These are phyloP conservation scores for Prunella himalayana DNA, from an alignment of 2,113 vertebrate species.

Conservation along the genomic window DNA sequence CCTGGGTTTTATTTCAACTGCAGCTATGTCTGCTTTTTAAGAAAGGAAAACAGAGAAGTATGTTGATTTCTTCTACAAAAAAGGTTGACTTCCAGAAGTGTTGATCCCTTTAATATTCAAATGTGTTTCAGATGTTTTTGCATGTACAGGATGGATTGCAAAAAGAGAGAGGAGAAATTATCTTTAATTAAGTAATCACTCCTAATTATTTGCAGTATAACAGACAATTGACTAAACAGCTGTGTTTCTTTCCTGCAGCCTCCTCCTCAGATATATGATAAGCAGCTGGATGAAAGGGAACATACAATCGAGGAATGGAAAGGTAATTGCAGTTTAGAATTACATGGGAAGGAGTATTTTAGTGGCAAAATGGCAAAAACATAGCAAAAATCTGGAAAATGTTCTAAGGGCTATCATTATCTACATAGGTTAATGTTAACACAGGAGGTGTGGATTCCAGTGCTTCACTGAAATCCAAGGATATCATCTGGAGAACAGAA, in stretches of 20 bases:
- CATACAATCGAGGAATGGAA: slow-evolving; percentile 99
- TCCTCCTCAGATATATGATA: slow-evolving; percentile 98
- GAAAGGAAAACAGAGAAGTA: neutral
- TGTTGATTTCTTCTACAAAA: neutral
- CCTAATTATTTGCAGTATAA: neutral
- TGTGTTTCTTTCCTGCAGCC: slow-evolving; percentile 79
- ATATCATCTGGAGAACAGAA: neutral
- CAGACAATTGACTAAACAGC: neutral
- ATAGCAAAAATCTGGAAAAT: neutral
- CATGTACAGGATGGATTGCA: neutral
- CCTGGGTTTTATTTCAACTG: neutral
- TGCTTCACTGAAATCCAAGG: neutral
- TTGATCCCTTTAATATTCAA: neutral
- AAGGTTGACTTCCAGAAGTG: neutral
- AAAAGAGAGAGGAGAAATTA: neutral
- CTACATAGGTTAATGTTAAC: neutral
- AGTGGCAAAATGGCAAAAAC: neutral
- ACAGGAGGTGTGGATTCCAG: neutral
- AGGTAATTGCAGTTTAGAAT: slow-evolving; percentile 74
- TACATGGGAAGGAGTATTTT: neutral
- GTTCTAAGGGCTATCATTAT: neutral
- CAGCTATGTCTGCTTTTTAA: neutral
- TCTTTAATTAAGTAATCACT: neutral
- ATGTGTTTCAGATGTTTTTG: neutral
- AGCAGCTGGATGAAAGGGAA: slow-evolving; percentile 98